Conservation (phyloP, 2,797 vertebrate species). For the Myiothlypis chrysogaster region DNA sequence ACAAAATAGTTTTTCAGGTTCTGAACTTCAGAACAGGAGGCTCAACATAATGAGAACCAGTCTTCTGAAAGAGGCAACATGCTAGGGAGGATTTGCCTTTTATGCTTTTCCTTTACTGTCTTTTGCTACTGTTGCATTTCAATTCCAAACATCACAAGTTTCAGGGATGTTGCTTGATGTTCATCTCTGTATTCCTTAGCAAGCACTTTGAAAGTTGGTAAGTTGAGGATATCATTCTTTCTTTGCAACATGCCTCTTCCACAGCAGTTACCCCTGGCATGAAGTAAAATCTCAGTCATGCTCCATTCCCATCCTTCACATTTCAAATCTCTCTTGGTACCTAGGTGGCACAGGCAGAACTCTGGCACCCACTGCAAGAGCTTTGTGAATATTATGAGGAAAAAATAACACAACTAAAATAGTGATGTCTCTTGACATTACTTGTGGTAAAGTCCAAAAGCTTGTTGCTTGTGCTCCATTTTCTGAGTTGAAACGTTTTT, state of each 20-base stretch:
- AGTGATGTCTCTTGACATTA: not conserved
- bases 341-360: not conserved
- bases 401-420: not conserved
- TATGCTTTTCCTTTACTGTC: not conserved
- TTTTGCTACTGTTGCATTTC: not conserved
- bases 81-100: not conserved
- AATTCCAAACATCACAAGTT: not conserved
- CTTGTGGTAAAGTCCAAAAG: not conserved
- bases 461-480: not conserved
- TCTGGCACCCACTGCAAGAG: not conserved
- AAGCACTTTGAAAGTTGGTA: not conserved
- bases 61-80: not conserved
- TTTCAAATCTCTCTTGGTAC: not conserved
- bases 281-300: not conserved
- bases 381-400: not conserved
- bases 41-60: not conserved
- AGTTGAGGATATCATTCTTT: not conserved
- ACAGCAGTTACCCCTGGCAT: not conserved
- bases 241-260: not conserved
- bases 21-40: not conserved
- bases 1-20: not conserved
- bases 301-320: fast-evolving
- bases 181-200: not conserved
- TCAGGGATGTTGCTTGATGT: not conserved
- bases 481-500: not conserved